Evolutionary conservation across 2,113 vertebrate genomes (phyloP), one percentile per base, ranked within the genome.

Genomic region (Actinemys pallida): DNA sequence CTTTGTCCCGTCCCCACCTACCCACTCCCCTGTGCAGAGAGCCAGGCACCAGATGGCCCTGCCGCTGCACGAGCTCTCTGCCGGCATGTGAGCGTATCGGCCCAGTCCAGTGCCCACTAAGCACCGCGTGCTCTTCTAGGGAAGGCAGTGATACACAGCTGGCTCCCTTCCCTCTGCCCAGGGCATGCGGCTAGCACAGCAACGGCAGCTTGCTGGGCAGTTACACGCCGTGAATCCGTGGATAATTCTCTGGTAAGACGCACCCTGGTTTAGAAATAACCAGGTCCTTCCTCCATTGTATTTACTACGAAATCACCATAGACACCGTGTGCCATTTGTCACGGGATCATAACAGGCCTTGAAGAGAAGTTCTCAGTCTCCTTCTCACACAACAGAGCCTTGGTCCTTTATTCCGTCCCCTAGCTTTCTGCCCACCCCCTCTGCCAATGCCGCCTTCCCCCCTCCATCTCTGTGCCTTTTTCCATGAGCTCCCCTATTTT

Each of bases 381-480:
- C 56, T 57, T 20, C 52, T 53, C 56, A 57, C 56, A 25, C 24
- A 57, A 7, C 62, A 14, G 29, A 69, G 62, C 31, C 31, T 19
- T 19, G 13, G 62, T 35, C 13, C 13, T 14, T 10, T 69, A n/a
- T n/a, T 69, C 62, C 17, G 62, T 19, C 62, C 31, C 6, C 65
- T n/a, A 6, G 35, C 31, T 45, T 6, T 69, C n/a, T 29, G 10
- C 8, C 6, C 14, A 39, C 80, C 50, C 45, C 76, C 35, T 62
- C 29, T 35, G 56, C 81, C 85, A 17, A 0, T 39, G 39, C 56
- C 10, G 2, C 0, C 0, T 17, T 16, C 12, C 27, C 2, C 0
- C 47, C 31, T 10, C 65, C 10, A 4, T 47, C 16, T 2, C 17
- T 80, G 29, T 39, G 62, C 54, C 62, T 47, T 29, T 62, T 14